phyloP scores from a whole-genome alignment of 2,113 vertebrate species.

The Jaculus jaculus region DNA sequence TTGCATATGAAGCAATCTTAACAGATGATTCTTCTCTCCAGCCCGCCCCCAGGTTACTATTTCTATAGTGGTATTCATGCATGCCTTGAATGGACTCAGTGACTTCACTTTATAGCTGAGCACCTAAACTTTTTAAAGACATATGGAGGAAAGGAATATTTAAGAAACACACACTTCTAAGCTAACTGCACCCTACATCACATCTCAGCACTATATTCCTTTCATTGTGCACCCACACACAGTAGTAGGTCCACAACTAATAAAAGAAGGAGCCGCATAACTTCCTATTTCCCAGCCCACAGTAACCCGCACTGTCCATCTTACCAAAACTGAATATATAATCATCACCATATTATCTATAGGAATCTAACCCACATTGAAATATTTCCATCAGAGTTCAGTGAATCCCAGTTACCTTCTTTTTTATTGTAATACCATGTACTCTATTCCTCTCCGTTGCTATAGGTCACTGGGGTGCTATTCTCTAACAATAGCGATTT shows the following conservation, averaged over 20 bases:
- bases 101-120: not conserved
- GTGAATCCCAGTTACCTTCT: not conserved
- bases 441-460: slow-evolving; percentile 20
- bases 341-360: not conserved
- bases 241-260: not conserved
- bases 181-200: not conserved
- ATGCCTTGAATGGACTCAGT: not conserved
- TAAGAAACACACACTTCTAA: slow-evolving; percentile 16
- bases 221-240: not conserved
- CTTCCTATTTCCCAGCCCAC: not conserved
- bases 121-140: not conserved
- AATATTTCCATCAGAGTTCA: slow-evolving; percentile 3
- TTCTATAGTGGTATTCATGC: not conserved
- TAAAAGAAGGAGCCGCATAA: not conserved
- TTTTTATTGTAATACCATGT: slow-evolving; percentile 10
- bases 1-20: too few species aligned
- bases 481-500: slow-evolving; percentile 15
- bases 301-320: not conserved
- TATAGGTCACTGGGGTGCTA: not conserved
- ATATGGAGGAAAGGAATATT: not conserved
- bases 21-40: too few species aligned
- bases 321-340: not conserved
- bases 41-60: not conserved
- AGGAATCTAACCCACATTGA: slow-evolving; percentile 25
- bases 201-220: not conserved